Base-by-base conservation (phyloP, 2,888 invertebrate genomes). In the Cheiracanthium punctorium region DNA sequence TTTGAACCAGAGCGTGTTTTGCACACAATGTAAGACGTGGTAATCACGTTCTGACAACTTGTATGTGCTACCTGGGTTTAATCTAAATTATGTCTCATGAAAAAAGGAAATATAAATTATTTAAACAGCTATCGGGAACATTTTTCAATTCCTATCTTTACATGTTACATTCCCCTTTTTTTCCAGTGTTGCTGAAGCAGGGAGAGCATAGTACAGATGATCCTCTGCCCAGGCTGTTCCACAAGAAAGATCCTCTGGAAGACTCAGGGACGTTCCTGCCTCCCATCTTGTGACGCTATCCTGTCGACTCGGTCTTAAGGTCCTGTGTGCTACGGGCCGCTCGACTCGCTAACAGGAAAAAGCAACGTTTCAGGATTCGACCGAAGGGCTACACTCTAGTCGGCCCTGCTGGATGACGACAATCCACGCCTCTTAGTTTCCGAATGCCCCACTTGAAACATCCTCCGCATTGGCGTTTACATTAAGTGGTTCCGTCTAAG, bases 231-330 rank as follows among this genome's bases (percentile, higher is more conserved):
- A 67, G 82, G 4, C 65, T 87, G 10, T 82, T 43, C 48, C 85
- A 88, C 33, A 87, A 77, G 58, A 88, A 87, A 72, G 89, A 81
- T 67, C 86, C 93, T 90, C 92, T 94, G 89, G 94, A 94, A 90
- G 94, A 94, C 91, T 94, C 94, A 74, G 94, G 94, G 88, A 94
- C 94, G 72, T 94, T 94, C 91, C 91, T 94, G 90, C 94, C 94
- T 71, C 94, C 94, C 87, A 94, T 94, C 90, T 93, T 94, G 91
- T 94, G 93, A 93, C 80, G 52, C 20, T n/a, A 37, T 20, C 20
- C 41, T 20, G 37, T 75, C 29, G 76, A 73, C 67, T 32, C 64
- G 48, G 64, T 75, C 5, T 43, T 74, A 33, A 65, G 69, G 75
- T 70, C 41, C 30, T 37, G 20, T 20, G 28, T 71, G 20, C 8